Conservation (phyloP, 2,113 vertebrate species). For the Madoqua kirkii region DNA sequence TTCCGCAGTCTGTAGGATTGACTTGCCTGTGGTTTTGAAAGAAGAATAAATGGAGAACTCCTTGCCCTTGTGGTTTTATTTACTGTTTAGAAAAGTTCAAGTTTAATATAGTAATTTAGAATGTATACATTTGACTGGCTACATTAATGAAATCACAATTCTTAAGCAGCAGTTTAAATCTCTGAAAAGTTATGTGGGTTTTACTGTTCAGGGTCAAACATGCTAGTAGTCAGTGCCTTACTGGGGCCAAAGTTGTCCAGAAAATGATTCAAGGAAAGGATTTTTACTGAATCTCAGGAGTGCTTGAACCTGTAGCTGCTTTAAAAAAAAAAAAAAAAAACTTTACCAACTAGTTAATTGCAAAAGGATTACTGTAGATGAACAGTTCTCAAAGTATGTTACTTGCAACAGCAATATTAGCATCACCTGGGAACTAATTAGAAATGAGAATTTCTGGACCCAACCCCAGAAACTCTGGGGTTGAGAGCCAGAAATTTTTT, state of each 20-base stretch:
- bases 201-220: slow-evolving; percentile 50
- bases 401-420: background rate
- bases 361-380: slow-evolving; percentile 1
- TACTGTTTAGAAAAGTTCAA: slow-evolving; percentile 54
- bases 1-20: slow-evolving; percentile 44
- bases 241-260: background rate
- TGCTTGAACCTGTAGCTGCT: background rate
- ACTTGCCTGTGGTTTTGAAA: slow-evolving; percentile 47
- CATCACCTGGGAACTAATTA: background rate
- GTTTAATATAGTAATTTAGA: slow-evolving; percentile 58
- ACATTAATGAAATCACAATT: slow-evolving; percentile 59
- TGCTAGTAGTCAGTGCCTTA: slow-evolving; percentile 44
- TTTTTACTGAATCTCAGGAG: slow-evolving; percentile 28
- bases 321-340: background rate
- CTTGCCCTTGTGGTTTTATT: slow-evolving; percentile 51
- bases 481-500: background rate
- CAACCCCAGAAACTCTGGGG: background rate
- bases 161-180: slow-evolving; percentile 38
- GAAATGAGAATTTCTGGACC: background rate
- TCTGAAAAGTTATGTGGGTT: slow-evolving; percentile 41
- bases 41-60: slow-evolving; percentile 48
- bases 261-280: slow-evolving; percentile 13
- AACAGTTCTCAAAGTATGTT: background rate
- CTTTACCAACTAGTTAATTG: background rate
- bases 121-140: slow-evolving; percentile 31